Conservation (phyloP, 2,797 vertebrate species). For the Neoniphon sammara region DNA sequence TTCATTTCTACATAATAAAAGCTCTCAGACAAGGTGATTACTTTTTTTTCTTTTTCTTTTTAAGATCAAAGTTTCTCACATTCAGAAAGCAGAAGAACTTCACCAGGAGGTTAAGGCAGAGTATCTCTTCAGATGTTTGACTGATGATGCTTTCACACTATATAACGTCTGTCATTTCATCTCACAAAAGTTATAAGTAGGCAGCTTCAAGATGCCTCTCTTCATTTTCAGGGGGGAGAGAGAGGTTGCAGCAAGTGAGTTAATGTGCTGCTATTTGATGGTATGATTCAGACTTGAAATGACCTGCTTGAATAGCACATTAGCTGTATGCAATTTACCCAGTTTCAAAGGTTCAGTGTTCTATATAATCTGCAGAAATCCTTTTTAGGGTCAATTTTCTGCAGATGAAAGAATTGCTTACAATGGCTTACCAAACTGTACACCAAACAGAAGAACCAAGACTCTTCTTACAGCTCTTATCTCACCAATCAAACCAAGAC, state of each 20-base stretch:
- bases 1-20: constrained; percentile 11
- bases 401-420: constrained; percentile 56
- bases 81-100: constrained; percentile 11
- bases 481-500: constrained; percentile 20
- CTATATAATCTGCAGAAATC: constrained; percentile 51
- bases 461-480: constrained; percentile 19
- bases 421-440: constrained; percentile 27
- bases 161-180: constrained; percentile 67
- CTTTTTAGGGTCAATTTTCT: constrained; percentile 59
- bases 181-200: constrained; percentile 43
- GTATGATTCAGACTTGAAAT: constrained; percentile 58
- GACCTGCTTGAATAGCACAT: constrained; percentile 62
- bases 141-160: constrained; percentile 37
- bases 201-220: constrained; percentile 39
- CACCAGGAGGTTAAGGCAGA: not conserved
- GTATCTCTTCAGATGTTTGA: constrained; percentile 16
- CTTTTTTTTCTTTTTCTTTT: not conserved
- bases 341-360: constrained; percentile 56
- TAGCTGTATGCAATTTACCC: constrained; percentile 58
- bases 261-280: constrained; percentile 36
- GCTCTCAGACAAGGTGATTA: constrained; percentile 1
- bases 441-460: constrained; percentile 7
- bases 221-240: constrained; percentile 48
- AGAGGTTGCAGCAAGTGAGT: constrained; percentile 36
- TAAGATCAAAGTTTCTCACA: constrained; percentile 14